Conservation (phyloP, 2,888 invertebrate genomes). For the Clanis bilineata region DNA sequence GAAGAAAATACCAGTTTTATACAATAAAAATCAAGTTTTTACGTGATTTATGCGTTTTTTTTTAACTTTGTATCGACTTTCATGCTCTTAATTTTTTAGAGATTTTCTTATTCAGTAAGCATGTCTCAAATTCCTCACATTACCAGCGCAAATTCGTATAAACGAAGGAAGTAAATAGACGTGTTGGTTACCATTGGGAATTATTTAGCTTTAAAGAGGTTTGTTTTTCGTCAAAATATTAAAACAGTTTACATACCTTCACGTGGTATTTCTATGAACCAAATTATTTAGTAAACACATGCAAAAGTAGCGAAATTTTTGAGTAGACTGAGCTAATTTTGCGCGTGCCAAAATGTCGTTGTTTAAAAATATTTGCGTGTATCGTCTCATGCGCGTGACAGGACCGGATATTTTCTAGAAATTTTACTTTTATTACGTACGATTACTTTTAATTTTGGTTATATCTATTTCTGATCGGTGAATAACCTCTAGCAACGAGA, state of each 20-base stretch:
- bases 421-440: neutral
- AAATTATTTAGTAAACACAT: conserved; percentile 19
- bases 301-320: conserved; percentile 21
- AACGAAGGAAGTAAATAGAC: too few relatives aligned
- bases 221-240: neutral
- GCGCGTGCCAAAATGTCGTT: conserved; percentile 19
- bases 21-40: too few relatives aligned
- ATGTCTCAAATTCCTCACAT: too few relatives aligned
- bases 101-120: too few relatives aligned
- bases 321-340: conserved; percentile 22
- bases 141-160: too few relatives aligned
- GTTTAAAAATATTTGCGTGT: conserved; percentile 10
- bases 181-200: too few relatives aligned
- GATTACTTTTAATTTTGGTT: neutral
- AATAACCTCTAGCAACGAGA: neutral
- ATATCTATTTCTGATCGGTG: neutral
- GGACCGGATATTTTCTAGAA: neutral
- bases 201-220: neutral
- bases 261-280: neutral
- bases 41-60: too few relatives aligned
- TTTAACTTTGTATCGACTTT: too few relatives aligned
- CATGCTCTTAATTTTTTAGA: too few relatives aligned
- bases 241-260: conserved; percentile 3
- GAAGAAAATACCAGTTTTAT: too few relatives aligned
- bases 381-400: neutral